phyloP scores from a whole-genome alignment of 2,888 invertebrate genomes.

The Sialis fuliginosa region DNA sequence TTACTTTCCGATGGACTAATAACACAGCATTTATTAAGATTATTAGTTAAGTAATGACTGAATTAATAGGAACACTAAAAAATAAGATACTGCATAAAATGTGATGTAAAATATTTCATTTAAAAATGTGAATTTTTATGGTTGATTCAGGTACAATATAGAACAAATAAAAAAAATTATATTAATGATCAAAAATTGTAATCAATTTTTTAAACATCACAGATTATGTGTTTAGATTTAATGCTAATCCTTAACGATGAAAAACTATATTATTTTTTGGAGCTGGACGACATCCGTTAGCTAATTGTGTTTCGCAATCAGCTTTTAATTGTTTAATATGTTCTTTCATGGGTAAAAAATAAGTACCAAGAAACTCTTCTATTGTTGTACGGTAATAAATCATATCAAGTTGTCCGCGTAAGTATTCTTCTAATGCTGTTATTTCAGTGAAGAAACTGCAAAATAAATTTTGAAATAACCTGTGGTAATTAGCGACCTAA shows the following conservation, averaged over 20 bases:
- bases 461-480: constrained; percentile 7
- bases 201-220: too few species aligned
- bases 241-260: neutral
- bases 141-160: too few species aligned
- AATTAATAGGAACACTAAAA: too few species aligned
- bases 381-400: constrained; percentile 37
- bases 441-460: constrained; percentile 1
- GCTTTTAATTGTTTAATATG: constrained; percentile 30
- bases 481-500: constrained; percentile 3
- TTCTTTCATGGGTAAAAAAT: constrained; percentile 31
- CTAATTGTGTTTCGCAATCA: constrained; percentile 31
- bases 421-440: constrained; percentile 30
- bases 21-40: too few species aligned
- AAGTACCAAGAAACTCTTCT: constrained; percentile 41
- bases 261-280: neutral
- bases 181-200: too few species aligned
- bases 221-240: too few species aligned
- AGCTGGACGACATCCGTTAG: constrained; percentile 25
- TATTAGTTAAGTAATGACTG: too few species aligned
- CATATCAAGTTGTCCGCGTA: constrained; percentile 30
- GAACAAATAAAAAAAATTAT: too few species aligned
- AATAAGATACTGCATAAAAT: too few species aligned
- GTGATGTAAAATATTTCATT: too few species aligned
- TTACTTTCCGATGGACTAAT: too few species aligned
- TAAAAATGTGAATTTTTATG: too few species aligned